Base-by-base conservation (phyloP, 1,140 invertebrate genomes). In the Euura saliciscinereae region DNA sequence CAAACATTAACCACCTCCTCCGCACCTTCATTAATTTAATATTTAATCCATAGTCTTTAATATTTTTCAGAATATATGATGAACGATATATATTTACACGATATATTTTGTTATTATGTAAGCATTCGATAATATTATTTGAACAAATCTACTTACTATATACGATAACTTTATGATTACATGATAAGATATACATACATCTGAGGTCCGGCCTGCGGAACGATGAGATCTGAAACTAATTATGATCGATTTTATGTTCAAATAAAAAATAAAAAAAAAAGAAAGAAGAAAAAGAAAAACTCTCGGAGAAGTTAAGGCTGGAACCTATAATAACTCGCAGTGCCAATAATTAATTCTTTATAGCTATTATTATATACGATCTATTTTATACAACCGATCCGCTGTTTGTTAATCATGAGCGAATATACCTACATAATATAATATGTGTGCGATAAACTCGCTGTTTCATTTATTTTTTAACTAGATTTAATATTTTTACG, bases 21-120 rank as follows among this genome's bases (percentile, higher is more conserved):
- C 28, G 28, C 28, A 71, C 67, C 51, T 78, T 79, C 73, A 74
- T 78, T 80, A 79, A 79, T 79, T 80, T 79, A 79, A 78, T 79
- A 77, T 78, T 76, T 78, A 78, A 77, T 72, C 64, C 2, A 43
- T 74, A 74, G 70, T 67, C 43, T 11, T 28, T 28, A 28, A 46
- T 68, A 71, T 66, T 70, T 69, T 69, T 44, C 45, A 44, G 6
- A 43, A 69, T 44, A 71, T 59, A 6, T 6, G 10, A 59, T 8
- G 51, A 11, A n/a, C 13, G 13, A 59, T 59, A 59, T 59, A 59
- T 59, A 11, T 11, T 59, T 59, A 59, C 13, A 59, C 11, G 11
- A 51, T 59, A 59, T 59, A 59, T 59, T 3, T 59, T 5, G 10
- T 59, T 59, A 8, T 11, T 11, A 59, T 3, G 51, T 28, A 59